Conservation (phyloP, 2,113 vertebrate genomes). For the Phalacrocorax pelagicus region DNA sequence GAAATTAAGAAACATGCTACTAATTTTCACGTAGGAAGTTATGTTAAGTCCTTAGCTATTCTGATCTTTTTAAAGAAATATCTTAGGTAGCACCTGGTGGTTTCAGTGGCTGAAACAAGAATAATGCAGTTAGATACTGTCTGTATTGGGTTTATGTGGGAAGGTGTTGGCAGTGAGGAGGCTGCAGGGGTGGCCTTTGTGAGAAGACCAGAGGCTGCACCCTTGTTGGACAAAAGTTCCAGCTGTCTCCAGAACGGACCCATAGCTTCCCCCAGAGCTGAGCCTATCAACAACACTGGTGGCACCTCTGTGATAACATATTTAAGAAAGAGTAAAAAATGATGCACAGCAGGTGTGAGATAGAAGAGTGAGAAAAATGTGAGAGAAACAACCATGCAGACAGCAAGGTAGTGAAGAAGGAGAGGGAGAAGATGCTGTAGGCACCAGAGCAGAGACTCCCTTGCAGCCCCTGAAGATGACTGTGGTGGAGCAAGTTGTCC, state of each 20-base stretch:
- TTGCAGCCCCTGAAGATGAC: no score
- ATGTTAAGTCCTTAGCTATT: background rate
- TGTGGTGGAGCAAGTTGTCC: background rate
- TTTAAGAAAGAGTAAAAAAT: background rate
- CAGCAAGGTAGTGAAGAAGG: background rate
- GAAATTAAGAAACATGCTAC: background rate
- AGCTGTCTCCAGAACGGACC: background rate
- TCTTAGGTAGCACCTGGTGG: background rate
- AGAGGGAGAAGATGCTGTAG: background rate
- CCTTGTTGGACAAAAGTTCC: background rate
- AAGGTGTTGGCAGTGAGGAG: background rate
- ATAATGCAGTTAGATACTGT: background rate
- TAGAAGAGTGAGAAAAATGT: background rate
- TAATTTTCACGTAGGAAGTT: background rate
- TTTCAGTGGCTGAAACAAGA: background rate
- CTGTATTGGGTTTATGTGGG: background rate
- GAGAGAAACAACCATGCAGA: background rate
- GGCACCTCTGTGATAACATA: background rate
- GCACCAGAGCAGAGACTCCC: background rate
- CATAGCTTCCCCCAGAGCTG: background rate
- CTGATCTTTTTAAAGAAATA: background rate
- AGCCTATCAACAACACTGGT: background rate
- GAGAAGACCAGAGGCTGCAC: background rate
- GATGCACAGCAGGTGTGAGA: background rate
- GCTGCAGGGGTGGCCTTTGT: background rate